Conservation (phyloP, 2,888 invertebrate species). For the Aplocera efformata region DNA sequence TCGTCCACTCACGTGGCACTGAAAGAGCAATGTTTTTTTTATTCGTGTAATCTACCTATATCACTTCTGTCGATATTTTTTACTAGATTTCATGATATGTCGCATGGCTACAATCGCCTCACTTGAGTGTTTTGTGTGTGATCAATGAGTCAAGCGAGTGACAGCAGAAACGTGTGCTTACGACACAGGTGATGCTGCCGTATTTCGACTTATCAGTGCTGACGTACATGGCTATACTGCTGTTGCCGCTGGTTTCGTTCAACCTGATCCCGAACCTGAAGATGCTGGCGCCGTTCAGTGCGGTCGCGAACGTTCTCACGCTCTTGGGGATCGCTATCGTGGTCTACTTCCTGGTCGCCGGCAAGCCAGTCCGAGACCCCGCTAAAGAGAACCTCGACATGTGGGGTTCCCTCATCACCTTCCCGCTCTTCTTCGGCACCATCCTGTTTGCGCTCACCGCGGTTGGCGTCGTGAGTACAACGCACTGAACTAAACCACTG, state of each 20-base stretch:
- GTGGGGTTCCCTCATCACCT: constrained; percentile 85
- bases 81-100: no score
- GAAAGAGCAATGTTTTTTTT: no score
- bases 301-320: constrained; percentile 89
- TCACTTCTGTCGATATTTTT: no score
- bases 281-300: constrained; percentile 90
- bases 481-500: no score
- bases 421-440: constrained; percentile 97
- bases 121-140: no score
- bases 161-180: not conserved
- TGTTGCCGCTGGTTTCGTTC: constrained; percentile 84
- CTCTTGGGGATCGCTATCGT: constrained; percentile 88
- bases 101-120: no score
- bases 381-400: constrained; percentile 70
- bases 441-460: constrained; percentile 94
- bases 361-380: constrained; percentile 78
- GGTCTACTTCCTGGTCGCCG: constrained; percentile 87
- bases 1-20: no score
- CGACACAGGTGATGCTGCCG: constrained; percentile 67
- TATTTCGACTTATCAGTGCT: constrained; percentile 68
- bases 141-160: no score
- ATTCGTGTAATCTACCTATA: no score
- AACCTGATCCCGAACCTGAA: constrained; percentile 89
- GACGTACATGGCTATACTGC: constrained; percentile 83
- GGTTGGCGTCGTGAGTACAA: constrained; percentile 85